Evolutionary conservation across 2,113 vertebrate species (phyloP), one percentile per base, ranked within the genome.

Genomic region (Oncorhynchus nerka): DNA sequence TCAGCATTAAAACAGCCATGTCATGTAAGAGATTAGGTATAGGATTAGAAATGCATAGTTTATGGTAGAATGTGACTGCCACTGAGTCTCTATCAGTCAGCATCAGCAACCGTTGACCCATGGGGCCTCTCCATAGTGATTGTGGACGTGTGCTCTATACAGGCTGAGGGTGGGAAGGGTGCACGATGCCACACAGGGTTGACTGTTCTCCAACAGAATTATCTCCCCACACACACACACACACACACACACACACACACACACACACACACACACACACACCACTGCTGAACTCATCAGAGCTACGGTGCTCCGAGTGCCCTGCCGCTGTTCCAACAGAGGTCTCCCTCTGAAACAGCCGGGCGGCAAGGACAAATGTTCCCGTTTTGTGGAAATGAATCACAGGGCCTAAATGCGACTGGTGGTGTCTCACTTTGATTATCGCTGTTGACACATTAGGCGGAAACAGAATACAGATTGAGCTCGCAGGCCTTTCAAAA

Each of bases 311-410:
- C 80, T 81, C 49, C 26, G 66, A 81, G 76, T 45, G 64, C 76
- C 68, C 78, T 62, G 12, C 80, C 22, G 57, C 75, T 76, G 74
- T 83, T 87, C 74, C 71, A 80, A 73, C 72, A 80, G 81, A 85
- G 82, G 75, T 85, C 2, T 8, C 74, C 67, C 2, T 84, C 75
- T 81, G 71, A 75, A 84, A 83, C 80, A 74, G 59, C 69, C 65
- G 57, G 73, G 64, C 68, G 48, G 85, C 81, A 90, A 87, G 86
- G 89, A 90, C 88, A 90, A 85, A 84, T 78, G 80, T 85, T 82
- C 80, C 82, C 74, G 59, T 83, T 90, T 76, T 79, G 79, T 81
- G 79, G n/a, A 83, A 86, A 84, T 92, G 85, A 91, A 90, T 88
- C 85, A 86, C 81, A 68, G 69, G 45, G 69, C 79, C 85, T 86